These are phyloP conservation scores for Halcyon chelicuti DNA, from an alignment of 2,797 vertebrate genomes.

Conservation along the genomic window DNA sequence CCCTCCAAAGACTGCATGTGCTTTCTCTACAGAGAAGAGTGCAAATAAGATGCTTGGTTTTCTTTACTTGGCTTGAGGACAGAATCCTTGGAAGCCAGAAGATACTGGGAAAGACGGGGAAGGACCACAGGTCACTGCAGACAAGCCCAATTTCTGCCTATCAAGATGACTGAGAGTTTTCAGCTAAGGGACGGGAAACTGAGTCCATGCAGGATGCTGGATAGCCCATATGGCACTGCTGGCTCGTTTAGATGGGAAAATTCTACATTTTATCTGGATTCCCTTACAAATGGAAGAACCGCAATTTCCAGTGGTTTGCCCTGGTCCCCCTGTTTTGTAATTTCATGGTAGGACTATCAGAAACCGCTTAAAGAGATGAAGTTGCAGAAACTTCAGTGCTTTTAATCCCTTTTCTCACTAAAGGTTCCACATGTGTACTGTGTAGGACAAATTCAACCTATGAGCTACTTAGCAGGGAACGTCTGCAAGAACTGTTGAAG, in stretches of 20 bases:
- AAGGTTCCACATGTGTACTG: background rate
- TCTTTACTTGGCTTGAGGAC: background rate
- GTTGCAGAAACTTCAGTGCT: background rate
- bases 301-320: background rate
- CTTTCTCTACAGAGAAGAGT: background rate
- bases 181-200: background rate
- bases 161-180: background rate
- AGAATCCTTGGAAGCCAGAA: background rate
- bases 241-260: conserved; percentile 14
- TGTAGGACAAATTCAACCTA: rapidly evolving
- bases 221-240: background rate
- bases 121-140: rapidly evolving
- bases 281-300: background rate
- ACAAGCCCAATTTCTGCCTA: background rate
- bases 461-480: background rate
- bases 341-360: conserved; percentile 59
- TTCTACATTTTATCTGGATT: background rate
- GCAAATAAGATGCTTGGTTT: background rate
- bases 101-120: background rate
- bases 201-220: background rate
- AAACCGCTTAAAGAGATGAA: background rate
- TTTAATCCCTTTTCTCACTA: conserved; percentile 4
- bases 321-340: conserved; percentile 23
- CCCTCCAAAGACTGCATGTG: background rate
- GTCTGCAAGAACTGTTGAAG: background rate